Evolutionary conservation across 2,888 invertebrate genomes (phyloP).

Genomic region (Charanyca ferruginea): DNA sequence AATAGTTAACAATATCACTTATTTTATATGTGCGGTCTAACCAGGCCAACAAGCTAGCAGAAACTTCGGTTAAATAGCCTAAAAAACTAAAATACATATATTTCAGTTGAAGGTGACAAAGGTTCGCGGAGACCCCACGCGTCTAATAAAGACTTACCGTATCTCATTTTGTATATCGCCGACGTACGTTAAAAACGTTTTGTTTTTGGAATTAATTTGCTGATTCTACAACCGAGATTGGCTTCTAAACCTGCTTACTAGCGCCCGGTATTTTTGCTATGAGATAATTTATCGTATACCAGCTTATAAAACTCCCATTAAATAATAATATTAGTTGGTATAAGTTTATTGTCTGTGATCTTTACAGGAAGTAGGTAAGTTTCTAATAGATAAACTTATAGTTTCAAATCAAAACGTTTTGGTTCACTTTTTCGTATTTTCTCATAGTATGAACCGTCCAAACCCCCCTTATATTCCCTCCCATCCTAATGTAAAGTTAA

Average conservation of each 20-base stretch:
- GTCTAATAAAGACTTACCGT: no score
- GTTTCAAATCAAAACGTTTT: neutral
- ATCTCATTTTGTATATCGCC: neutral
- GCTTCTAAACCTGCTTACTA: neutral
- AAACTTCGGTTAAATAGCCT: no score
- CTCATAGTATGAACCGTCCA: conserved; percentile 49
- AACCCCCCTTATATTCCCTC: conserved; percentile 33
- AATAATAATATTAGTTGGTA: conserved; percentile 33
- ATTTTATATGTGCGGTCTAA: no score
- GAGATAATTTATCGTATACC: neutral
- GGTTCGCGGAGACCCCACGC: no score
- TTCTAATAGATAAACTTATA: conserved; percentile 29
- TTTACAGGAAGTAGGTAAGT: conserved; percentile 51
- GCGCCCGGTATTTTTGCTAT: neutral
- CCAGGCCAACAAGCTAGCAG: no score
- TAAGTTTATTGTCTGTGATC: conserved; percentile 58
- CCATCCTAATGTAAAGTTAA: conserved; percentile 3
- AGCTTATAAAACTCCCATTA: neutral
- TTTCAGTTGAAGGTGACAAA: no score
- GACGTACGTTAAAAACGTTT: neutral
- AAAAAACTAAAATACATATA: no score
- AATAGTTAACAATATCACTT: no score
- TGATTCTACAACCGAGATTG: neutral
- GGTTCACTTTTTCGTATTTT: conserved; percentile 11
- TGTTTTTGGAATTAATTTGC: neutral